phyloP scores from a whole-genome alignment of 1,140 invertebrate species.

The Trachelipus rathkii region DNA sequence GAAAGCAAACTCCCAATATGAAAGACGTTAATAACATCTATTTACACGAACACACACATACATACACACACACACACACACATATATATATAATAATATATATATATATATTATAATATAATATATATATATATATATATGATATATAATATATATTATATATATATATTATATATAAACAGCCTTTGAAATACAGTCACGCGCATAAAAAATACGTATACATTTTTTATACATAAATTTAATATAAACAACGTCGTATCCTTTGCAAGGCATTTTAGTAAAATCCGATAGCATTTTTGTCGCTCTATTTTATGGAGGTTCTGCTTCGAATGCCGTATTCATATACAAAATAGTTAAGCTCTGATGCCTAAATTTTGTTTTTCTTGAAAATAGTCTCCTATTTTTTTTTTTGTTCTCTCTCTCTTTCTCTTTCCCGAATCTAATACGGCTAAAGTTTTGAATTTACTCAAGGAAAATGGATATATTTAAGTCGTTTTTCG shows the following conservation, averaged over 20 bases:
- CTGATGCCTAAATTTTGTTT: constrained; percentile 7
- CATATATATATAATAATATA: no score
- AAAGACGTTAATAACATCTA: no score
- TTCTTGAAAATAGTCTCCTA: neutral
- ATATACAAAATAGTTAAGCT: constrained; percentile 7
- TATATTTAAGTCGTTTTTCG: constrained; percentile 5
- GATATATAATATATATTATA: no score
- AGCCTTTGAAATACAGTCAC: no score
- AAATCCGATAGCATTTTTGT: constrained; percentile 7
- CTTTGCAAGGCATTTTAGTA: constrained; percentile 1
- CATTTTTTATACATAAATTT: constrained; percentile 8
- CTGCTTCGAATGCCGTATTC: neutral
- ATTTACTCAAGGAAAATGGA: constrained; percentile 13
- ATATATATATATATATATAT: no score
- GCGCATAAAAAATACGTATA: neutral
- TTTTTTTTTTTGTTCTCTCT: no score
- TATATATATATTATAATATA: no score
- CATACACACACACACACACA: neutral
- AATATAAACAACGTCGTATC: constrained; percentile 8
- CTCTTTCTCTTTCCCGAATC: neutral
- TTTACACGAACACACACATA: neutral
- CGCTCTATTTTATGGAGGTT: constrained; percentile 1
- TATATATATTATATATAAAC: no score
- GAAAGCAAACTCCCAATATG: no score
- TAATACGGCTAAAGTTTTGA: constrained; percentile 8